Base-by-base conservation (phyloP, 2,113 vertebrate genomes). In the Myanophis thanlyinensis region DNA sequence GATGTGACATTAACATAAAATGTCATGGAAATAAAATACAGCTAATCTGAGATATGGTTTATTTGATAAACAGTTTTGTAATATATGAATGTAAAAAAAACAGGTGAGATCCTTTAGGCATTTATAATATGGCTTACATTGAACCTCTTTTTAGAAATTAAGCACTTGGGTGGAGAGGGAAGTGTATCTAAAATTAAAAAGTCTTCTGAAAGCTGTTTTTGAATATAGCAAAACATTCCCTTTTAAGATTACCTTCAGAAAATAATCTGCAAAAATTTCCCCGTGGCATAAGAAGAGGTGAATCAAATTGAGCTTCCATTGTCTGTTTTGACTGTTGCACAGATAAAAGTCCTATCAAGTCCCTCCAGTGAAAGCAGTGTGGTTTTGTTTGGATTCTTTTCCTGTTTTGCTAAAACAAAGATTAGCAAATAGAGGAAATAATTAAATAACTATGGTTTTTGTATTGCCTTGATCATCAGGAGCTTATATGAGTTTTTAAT, bases 401-500 rank as follows among this genome's bases (percentile, higher is more conserved):
- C 92, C 97, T 97, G 96, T 93, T 92, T 93, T 95, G 80, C 53
- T 51, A 94, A 94, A 95, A 93, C 92, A 93, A 96, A 94, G 95
- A 90, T 93, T 0, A 91, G 94, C 96, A 90, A 97, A 97, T 80
- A 54, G 87, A 93, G 93, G 93, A 95, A 97, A 97, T 97, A 97
- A 98, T 97, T 91, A 96, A 97, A 97, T 96, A 96, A 95, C 90
- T 46, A 73, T 85, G 27, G 85, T 93, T 89, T 87, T 93, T 94
- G 92, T 87, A 90, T 90, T 92, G 94, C 95, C 93, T 96, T 89
- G 10, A 88, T 96, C 53, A 49, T 94, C 96, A 96, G 96, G 94
- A 96, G 97, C 93, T 95, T 97, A 49, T 93, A 93, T 97, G 94
- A 97, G 97, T 97, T 97, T 98, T 98, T 98, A 98, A 98, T 98